phyloP scores from a whole-genome alignment of 2,113 vertebrate species.

The Accipiter virgatus region DNA sequence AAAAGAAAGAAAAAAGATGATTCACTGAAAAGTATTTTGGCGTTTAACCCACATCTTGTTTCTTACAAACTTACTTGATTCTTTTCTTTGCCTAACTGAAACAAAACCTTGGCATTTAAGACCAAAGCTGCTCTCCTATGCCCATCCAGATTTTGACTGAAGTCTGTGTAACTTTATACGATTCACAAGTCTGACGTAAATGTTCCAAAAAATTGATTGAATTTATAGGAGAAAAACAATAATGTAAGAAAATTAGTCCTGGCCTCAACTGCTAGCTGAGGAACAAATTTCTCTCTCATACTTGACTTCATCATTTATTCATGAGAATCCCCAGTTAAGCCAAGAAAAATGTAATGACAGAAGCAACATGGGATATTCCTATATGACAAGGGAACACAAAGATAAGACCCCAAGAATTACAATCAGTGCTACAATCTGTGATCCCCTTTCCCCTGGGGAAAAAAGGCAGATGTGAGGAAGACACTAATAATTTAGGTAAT shows the following conservation, averaged over 20 bases:
- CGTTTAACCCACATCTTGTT: fast-evolving
- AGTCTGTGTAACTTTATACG: not conserved
- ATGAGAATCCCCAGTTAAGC: not conserved
- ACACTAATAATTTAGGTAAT: not conserved
- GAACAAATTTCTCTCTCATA: not conserved
- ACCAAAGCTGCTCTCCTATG: not conserved
- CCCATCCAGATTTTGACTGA: not conserved
- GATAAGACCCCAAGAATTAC: not conserved
- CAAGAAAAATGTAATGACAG: not conserved
- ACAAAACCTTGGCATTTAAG: not conserved
- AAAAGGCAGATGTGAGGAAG: not conserved
- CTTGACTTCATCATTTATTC: not conserved
- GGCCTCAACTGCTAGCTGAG: not conserved
- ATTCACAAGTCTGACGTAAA: not conserved
- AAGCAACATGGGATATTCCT: not conserved
- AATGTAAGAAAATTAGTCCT: not conserved
- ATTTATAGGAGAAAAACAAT: not conserved
- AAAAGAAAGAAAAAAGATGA: not conserved
- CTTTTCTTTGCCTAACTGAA: not conserved
- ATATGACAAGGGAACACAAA: not conserved
- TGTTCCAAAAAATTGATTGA: not conserved
- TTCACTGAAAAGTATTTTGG: not conserved
- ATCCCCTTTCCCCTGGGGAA: not conserved
- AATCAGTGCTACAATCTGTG: not conserved
- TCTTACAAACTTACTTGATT: not conserved